These are phyloP conservation scores for Eubasilissa regina DNA, from an alignment of 1,140 invertebrate genomes.

Conservation along the genomic window DNA sequence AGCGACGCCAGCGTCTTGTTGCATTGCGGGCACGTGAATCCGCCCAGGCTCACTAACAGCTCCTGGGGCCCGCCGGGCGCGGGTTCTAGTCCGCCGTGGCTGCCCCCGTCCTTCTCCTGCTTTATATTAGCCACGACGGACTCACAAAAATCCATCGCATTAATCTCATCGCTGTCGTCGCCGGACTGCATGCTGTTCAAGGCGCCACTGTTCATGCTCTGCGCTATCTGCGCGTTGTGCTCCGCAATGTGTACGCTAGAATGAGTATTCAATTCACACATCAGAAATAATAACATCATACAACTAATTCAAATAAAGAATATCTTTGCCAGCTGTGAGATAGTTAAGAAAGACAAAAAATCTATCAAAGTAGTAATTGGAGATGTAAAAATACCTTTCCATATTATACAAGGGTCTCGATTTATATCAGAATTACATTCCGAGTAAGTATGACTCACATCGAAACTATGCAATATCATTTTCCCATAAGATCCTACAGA, in stretches of 20 bases:
- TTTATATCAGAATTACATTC: too few species aligned
- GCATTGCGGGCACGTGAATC: slow-evolving; percentile 67
- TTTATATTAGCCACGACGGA: slow-evolving; percentile 66
- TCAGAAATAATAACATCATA: too few species aligned
- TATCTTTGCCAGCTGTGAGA: too few species aligned
- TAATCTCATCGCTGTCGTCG: slow-evolving; percentile 48
- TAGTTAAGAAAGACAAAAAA: too few species aligned
- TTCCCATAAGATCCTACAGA: too few species aligned
- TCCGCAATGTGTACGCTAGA: slow-evolving; percentile 28
- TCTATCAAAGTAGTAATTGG: too few species aligned
- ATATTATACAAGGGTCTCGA: too few species aligned
- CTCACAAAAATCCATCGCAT: slow-evolving; percentile 71
- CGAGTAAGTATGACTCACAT: too few species aligned
- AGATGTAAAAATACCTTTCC: too few species aligned
- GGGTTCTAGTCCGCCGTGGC: slow-evolving; percentile 69
- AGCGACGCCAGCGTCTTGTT: slow-evolving; percentile 66
- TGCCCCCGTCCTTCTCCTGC: slow-evolving; percentile 51
- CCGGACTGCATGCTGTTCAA: slow-evolving; percentile 1
- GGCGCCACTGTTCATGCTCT: slow-evolving; percentile 18
- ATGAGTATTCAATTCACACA: too few species aligned
- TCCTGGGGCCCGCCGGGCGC: slow-evolving; percentile 61
- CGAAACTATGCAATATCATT: too few species aligned
- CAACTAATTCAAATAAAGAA: too few species aligned
- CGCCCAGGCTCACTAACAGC: slow-evolving; percentile 62
- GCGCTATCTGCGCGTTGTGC: slow-evolving; percentile 25